phyloP scores from a whole-genome alignment of 2,888 invertebrate genomes.

The Teleogryllus oceanicus region DNA sequence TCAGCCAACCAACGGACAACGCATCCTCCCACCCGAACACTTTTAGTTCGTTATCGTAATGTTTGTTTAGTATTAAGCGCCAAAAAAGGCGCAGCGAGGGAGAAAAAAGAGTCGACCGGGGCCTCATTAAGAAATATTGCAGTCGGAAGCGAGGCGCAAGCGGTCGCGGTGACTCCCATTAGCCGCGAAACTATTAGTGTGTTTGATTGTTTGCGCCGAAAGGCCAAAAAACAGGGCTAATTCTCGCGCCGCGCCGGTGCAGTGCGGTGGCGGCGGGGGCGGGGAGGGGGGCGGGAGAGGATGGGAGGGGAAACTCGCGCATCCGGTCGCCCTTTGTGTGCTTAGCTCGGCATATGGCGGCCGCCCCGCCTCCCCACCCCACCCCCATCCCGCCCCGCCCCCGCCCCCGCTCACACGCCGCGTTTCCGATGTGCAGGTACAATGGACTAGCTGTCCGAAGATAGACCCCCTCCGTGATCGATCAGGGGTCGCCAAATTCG shows the following conservation, averaged over 20 bases:
- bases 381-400: too few species aligned
- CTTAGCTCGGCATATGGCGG: conserved; percentile 3
- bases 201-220: conserved; percentile 1
- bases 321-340: conserved; percentile 6
- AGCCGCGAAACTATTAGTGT: not conserved
- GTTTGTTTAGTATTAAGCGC: not conserved
- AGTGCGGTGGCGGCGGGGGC: not conserved
- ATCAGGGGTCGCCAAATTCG: too few species aligned
- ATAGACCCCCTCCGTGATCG: not conserved
- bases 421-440: not conserved
- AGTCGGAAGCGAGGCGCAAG: not conserved
- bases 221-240: not conserved
- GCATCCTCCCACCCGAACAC: not conserved
- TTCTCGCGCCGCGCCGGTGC: not conserved
- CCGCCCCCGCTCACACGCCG: not conserved
- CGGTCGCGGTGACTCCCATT: not conserved
- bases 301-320: not conserved
- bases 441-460: not conserved
- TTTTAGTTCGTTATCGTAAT: not conserved
- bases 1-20: not conserved
- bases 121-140: conserved; percentile 10
- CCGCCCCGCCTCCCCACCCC: too few species aligned
- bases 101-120: not conserved
- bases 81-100: not conserved
- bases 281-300: not conserved